Conservation (phyloP, 2,113 vertebrate genomes). For the Python bivittatus region DNA sequence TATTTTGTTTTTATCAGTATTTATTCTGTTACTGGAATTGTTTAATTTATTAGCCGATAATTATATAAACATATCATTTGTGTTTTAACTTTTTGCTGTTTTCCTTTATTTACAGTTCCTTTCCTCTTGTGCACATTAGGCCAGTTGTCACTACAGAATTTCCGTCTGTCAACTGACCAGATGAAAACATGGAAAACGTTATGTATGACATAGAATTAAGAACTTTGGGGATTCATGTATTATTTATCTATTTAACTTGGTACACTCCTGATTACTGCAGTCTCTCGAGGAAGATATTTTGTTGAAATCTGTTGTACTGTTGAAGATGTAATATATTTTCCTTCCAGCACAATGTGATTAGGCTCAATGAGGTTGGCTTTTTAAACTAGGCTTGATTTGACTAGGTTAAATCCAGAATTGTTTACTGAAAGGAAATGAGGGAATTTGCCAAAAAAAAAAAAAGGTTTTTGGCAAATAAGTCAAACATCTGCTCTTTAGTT, state of each 20-base stretch:
- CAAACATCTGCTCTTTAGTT: neutral
- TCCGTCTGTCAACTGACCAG: neutral
- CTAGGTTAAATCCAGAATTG: neutral
- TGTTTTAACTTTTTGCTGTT: neutral
- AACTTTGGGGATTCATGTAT: neutral
- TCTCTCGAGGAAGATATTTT: neutral
- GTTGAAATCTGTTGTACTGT: neutral
- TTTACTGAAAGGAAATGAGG: neutral
- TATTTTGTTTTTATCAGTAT: neutral
- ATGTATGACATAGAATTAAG: neutral
- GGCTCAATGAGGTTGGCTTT: neutral
- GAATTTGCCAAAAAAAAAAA: neutral
- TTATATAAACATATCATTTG: neutral
- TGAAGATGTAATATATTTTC: neutral
- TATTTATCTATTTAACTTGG: neutral
- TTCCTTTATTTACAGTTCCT: neutral
- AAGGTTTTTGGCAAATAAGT: neutral
- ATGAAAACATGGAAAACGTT: neutral
- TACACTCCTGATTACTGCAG: neutral
- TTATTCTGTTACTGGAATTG: neutral
- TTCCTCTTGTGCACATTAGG: neutral
- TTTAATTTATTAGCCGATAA: neutral
- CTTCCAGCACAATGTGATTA: neutral
- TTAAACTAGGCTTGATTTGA: neutral
- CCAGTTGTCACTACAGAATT: neutral